Conservation (phyloP, 2,113 vertebrate genomes). For the Macrotus californicus region DNA sequence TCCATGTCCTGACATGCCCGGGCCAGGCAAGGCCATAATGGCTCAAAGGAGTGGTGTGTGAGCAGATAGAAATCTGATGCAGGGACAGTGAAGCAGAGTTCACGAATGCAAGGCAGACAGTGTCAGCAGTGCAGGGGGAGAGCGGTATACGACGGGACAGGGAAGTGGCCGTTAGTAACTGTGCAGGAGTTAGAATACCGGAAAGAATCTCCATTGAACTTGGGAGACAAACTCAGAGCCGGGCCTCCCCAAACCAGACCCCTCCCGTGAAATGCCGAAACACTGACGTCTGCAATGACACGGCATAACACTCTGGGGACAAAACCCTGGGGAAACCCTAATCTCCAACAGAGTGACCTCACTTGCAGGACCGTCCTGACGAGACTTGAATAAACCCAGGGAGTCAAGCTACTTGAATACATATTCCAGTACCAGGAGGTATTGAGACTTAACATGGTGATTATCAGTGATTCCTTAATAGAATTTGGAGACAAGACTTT, state of each 20-base stretch:
- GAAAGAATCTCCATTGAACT: not conserved
- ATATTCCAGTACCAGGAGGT: no score
- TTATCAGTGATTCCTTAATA: not conserved
- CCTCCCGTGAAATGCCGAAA: not conserved
- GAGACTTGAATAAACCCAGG: not conserved
- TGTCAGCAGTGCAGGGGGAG: accelerated
- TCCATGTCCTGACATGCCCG: not conserved
- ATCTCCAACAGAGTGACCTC: not conserved
- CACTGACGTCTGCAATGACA: not conserved
- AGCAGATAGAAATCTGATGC: not conserved
- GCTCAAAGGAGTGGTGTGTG: not conserved
- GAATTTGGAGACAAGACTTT: not conserved
- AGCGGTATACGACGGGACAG: not conserved
- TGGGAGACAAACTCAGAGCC: not conserved
- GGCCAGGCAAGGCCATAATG: not conserved
- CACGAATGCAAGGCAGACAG: accelerated
- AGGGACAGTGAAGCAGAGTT: not conserved
- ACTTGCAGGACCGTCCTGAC: not conserved
- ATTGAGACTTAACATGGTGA: not conserved
- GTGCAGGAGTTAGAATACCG: not conserved
- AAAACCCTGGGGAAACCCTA: not conserved
- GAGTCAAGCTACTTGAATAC: not conserved
- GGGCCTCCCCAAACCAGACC: not conserved
- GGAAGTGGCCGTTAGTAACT: not conserved
- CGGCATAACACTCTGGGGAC: not conserved